Evolutionary conservation across 2,113 vertebrate genomes (phyloP).

Genomic region (Microcebus lehilahytsara): DNA sequence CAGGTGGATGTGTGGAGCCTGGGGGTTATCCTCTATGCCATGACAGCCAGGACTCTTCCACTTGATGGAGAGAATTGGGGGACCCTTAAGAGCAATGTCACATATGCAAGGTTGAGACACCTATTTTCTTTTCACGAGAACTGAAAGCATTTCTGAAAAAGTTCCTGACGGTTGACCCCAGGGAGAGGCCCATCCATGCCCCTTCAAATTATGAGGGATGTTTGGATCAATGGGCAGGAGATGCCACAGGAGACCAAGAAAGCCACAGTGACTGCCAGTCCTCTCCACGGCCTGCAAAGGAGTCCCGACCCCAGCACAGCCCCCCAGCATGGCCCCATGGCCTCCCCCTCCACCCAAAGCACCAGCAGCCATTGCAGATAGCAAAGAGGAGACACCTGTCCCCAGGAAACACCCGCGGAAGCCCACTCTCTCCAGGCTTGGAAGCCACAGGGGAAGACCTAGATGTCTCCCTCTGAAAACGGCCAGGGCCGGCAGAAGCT

Average conservation of each 20-base stretch:
- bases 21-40: background rate
- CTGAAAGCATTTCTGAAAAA: background rate
- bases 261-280: conserved; percentile 85
- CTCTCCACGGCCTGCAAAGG: conserved; percentile 79
- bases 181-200: background rate
- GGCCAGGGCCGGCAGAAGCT: conserved; percentile 85
- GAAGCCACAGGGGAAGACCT: conserved; percentile 82
- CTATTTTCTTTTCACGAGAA: too few relatives aligned
- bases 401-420: conserved; percentile 83
- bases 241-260: background rate
- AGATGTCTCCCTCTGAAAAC: conserved; percentile 86
- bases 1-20: background rate
- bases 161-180: background rate
- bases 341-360: conserved; percentile 89
- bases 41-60: background rate
- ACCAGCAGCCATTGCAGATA: conserved; percentile 83
- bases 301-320: conserved; percentile 84
- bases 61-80: too few relatives aligned
- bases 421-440: conserved; percentile 84
- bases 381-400: conserved; percentile 87
- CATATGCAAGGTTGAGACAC: too few relatives aligned
- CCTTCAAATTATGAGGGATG: background rate
- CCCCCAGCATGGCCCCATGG: conserved; percentile 83
- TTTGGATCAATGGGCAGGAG: background rate
- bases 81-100: too few relatives aligned